Percentiles rank a stretch among this genome's conserved stretches.
Evolutionary conservation across 1,140 invertebrate genomes (phyloP).

Genomic region (Homarus americanus): DNA sequence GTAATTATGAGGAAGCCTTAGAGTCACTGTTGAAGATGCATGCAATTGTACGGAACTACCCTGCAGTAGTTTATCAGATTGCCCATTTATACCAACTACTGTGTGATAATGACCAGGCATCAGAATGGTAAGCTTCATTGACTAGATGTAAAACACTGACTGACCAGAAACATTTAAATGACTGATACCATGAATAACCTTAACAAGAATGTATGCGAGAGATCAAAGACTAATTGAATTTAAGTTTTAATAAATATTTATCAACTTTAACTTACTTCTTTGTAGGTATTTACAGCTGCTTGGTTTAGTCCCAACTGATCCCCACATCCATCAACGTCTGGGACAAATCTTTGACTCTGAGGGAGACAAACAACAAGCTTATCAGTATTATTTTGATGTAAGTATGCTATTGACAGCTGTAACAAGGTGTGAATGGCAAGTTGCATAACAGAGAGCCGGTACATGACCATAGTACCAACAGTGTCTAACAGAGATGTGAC

Average conservation of each 20-base stretch:
- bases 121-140: slow-evolving; percentile 74
- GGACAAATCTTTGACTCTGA: slow-evolving; percentile 91
- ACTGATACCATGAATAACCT: too few species aligned
- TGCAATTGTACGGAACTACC: slow-evolving; percentile 84
- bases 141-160: too few species aligned
- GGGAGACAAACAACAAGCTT: slow-evolving; percentile 94
- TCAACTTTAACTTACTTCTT: too few species aligned
- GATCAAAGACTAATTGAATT: too few species aligned
- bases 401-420: slow-evolving; percentile 75
- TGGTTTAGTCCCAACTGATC: slow-evolving; percentile 90
- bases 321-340: slow-evolving; percentile 88
- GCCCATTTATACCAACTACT: slow-evolving; percentile 88
- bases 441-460: too few species aligned
- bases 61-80: slow-evolving; percentile 90
- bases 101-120: slow-evolving; percentile 87
- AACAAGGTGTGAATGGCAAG: too few species aligned
- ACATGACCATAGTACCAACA: too few species aligned
- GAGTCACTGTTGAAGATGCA: slow-evolving; percentile 91
- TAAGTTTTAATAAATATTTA: too few species aligned
- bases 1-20: slow-evolving; percentile 86
- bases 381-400: slow-evolving; percentile 94
- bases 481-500: too few species aligned
- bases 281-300: slow-evolving; percentile 90
- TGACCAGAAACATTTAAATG: too few species aligned
- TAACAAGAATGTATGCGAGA: too few species aligned